Percentiles rank a stretch among this genome's conserved stretches.
Conservation (phyloP, 2,797 vertebrate species). For the Hapalemur alaotrensis region DNA sequence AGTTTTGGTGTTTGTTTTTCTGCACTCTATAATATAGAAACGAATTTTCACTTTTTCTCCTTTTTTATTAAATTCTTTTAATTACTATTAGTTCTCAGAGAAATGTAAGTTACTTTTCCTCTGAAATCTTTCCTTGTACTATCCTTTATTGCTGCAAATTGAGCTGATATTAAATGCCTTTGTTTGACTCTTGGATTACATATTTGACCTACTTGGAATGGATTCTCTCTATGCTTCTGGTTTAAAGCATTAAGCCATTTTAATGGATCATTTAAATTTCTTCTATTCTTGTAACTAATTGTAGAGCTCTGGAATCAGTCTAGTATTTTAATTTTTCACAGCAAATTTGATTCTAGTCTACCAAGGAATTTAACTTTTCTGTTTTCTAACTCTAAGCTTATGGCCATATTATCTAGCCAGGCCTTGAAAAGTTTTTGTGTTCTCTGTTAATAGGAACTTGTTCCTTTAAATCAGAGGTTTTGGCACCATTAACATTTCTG, state of each 20-base stretch:
- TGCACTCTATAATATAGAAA: constrained; percentile 39
- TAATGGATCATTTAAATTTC: constrained; percentile 14
- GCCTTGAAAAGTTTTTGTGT: background rate
- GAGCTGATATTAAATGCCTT: constrained; percentile 23
- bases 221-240: background rate
- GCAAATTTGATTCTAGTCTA: constrained; percentile 7
- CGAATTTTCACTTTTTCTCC: background rate
- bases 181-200: background rate
- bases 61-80: constrained; percentile 50
- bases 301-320: background rate
- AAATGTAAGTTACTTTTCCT: constrained; percentile 54
- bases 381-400: constrained; percentile 19
- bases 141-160: constrained; percentile 1
- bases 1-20: constrained; percentile 21
- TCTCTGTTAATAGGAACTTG: constrained; percentile 1
- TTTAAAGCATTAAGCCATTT: constrained; percentile 10
- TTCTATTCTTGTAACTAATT: background rate
- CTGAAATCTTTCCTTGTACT: background rate
- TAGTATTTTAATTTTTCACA: constrained; percentile 32
- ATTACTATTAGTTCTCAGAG: constrained; percentile 57
- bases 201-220: background rate
- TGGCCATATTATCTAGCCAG: background rate
- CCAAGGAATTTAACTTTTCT: constrained; percentile 32
- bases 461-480: constrained; percentile 50
- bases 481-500: background rate